These are phyloP conservation scores for Typhlomys cinereus DNA, from an alignment of 2,113 vertebrate genomes.

Conservation along the genomic window DNA sequence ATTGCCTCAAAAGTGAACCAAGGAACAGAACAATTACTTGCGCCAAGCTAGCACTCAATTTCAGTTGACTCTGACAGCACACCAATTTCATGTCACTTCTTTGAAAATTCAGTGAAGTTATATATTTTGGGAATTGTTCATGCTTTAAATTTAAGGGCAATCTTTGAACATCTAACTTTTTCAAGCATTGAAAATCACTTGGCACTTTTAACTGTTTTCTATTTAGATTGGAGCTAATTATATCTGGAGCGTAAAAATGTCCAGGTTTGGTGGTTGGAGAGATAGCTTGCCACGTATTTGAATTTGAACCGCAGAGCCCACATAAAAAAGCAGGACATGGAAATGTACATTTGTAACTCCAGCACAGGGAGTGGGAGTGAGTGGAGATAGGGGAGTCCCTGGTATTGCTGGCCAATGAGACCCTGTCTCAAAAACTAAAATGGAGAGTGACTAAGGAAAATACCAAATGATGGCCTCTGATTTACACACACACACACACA, in stretches of 20 bases:
- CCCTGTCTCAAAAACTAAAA: no score
- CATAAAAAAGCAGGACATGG: fast-evolving
- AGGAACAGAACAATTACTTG: constrained; percentile 55
- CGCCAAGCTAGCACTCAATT: constrained; percentile 60
- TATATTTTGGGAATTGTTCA: constrained; percentile 62
- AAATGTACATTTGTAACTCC: no score
- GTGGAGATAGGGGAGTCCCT: background rate
- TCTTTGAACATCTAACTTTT: constrained; percentile 27
- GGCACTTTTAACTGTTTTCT: background rate
- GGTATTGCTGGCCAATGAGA: no score
- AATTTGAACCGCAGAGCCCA: background rate
- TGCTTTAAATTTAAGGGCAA: constrained; percentile 41
- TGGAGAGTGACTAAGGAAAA: no score
- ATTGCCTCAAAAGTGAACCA: constrained; percentile 70
- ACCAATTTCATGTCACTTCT: constrained; percentile 60
- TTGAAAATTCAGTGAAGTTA: constrained; percentile 63
- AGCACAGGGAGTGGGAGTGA: background rate
- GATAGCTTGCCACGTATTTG: background rate
- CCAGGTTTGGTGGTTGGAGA: background rate
- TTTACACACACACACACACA: no score
- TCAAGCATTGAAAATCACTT: background rate
- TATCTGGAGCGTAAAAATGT: background rate
- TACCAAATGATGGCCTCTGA: no score
- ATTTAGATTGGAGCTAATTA: constrained; percentile 23
- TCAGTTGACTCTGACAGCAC: constrained; percentile 58